Evolutionary conservation across 2,113 vertebrate species (phyloP).

Genomic region (Hydropotes inermis): DNA sequence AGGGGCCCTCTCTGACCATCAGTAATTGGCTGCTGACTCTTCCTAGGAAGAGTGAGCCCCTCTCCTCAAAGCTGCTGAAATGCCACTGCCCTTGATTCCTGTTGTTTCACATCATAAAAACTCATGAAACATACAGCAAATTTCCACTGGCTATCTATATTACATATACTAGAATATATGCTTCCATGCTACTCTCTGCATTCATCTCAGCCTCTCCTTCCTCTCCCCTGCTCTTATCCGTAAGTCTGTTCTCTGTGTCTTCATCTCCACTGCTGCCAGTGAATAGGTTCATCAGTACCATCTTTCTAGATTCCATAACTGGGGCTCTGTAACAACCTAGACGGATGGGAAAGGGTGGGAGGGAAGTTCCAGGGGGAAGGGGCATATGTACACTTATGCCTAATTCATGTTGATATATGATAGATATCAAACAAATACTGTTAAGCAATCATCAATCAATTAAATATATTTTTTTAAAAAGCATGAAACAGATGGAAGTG

Average conservation of each 20-base stretch:
- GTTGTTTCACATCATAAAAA: constrained; percentile 8
- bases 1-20: not conserved
- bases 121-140: not conserved
- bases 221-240: not conserved
- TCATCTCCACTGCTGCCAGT: not conserved
- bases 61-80: not conserved
- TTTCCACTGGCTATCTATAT: not conserved
- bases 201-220: not conserved
- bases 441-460: not conserved
- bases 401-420: not conserved
- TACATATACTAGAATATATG: not conserved
- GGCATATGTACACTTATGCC: not conserved
- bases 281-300: not conserved
- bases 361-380: not conserved
- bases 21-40: not conserved
- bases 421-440: not conserved
- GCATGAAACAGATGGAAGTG: not conserved
- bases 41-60: not conserved
- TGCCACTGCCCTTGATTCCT: not conserved
- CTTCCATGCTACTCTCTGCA: not conserved
- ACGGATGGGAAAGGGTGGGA: not conserved
- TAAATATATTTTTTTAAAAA: not conserved
- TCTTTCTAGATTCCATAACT: not conserved
- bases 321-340: not conserved
- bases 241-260: not conserved